Percentiles rank a stretch among this genome's conserved stretches.
phyloP scores from a whole-genome alignment of 2,113 vertebrate species.

The Rattus rattus region DNA sequence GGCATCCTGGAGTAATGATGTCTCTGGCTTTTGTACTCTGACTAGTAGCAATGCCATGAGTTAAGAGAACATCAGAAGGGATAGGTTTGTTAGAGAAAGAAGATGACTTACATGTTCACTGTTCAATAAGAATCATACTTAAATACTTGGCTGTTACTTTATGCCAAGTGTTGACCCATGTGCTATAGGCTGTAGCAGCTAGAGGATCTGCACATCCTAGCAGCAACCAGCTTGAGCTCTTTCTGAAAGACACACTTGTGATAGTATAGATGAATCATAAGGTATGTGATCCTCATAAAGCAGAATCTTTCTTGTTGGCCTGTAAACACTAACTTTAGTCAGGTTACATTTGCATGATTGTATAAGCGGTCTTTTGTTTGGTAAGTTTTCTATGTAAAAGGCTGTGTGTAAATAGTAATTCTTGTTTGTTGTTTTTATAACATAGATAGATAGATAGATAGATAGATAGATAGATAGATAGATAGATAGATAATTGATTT shows the following conservation, averaged over 20 bases:
- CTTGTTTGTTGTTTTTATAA: background rate
- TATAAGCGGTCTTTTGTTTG: background rate
- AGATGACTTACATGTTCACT: background rate
- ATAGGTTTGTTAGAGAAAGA: background rate
- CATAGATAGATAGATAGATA: background rate
- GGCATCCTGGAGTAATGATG: background rate
- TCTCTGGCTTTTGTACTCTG: background rate
- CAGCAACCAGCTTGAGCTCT: background rate
- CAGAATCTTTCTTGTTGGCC: conserved; percentile 5
- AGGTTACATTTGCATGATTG: background rate
- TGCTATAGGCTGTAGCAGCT: background rate
- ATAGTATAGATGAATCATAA: background rate
- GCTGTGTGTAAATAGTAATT: background rate
- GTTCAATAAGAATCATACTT: background rate
- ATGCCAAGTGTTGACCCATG: background rate
- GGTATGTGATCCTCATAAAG: background rate
- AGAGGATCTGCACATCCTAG: background rate
- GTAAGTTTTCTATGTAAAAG: background rate
- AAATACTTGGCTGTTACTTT: background rate
- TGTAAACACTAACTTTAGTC: conserved; percentile 8
- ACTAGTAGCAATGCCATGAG: background rate
- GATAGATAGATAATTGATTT: no score
- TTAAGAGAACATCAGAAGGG: background rate
- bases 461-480: no score
- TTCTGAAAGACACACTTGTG: background rate